A percentile compares a stretch with the other conserved stretches of the same genome.
These are phyloP conservation scores for Phrynocephalus guinanensis DNA, from an alignment of 2,797 vertebrate genomes.

Conservation along the genomic window DNA sequence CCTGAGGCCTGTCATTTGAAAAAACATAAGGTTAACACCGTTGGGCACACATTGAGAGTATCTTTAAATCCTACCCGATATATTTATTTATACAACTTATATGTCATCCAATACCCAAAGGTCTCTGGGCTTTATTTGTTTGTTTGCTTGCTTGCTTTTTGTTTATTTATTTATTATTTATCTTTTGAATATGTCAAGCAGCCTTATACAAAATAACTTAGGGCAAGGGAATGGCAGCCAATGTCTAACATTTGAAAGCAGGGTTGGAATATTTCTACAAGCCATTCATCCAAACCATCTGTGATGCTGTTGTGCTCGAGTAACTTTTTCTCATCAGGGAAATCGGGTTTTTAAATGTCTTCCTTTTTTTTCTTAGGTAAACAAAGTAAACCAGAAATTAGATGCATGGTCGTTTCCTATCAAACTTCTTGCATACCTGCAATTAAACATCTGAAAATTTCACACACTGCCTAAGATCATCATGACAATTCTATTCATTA, in stretches of 20 bases:
- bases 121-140: too few relatives aligned
- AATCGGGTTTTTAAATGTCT: constrained; percentile 40
- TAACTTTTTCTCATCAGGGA: constrained; percentile 50
- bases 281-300: constrained; percentile 21
- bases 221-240: background rate
- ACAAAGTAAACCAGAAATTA: constrained; percentile 68
- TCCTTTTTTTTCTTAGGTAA: constrained; percentile 47
- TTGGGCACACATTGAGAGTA: background rate
- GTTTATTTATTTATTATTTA: too few relatives aligned
- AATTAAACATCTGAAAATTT: constrained; percentile 71
- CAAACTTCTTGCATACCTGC: constrained; percentile 57
- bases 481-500: constrained; percentile 78
- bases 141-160: too few relatives aligned
- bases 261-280: constrained; percentile 9
- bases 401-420: constrained; percentile 61
- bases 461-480: constrained; percentile 64
- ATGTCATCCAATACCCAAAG: too few relatives aligned
- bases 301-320: constrained; percentile 5
- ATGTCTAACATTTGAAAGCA: constrained; percentile 30
- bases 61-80: too few relatives aligned
- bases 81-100: too few relatives aligned
- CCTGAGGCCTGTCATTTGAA: background rate
- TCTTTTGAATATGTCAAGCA: too few relatives aligned
- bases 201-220: background rate
- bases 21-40: background rate